Base-by-base conservation (phyloP, 2,888 invertebrate species). In the Caradrina clavipalpis region DNA sequence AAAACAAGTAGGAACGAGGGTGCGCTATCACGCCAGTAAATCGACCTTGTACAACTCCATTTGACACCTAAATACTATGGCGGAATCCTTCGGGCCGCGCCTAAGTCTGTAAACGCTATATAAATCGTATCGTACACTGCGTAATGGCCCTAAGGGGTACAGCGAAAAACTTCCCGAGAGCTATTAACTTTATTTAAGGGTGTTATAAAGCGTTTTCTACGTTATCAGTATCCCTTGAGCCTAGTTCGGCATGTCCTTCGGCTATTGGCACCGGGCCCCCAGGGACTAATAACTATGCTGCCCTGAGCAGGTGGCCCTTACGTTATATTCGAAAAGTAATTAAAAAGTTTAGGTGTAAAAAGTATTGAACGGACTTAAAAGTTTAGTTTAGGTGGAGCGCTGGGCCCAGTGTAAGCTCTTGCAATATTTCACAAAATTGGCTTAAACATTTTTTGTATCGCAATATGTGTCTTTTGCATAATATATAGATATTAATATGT, bases 151-250 rank as follows among this genome's bases (percentile, higher is more conserved):
- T 91, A 90, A 90, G 92, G 94, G 94, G 93, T 91, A 92, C 92
- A 90, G 88, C 91, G 94, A 94, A 95, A 94, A 94, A 94, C 92
- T 95, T 94, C 91, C 89, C 84, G 89, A 89, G 90, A 87, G 94
- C 95, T 93, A 95, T 95, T 94, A 95, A 95, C 90, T 93, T 95
- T 95, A 94, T 95, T 95, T 95, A 95, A 95, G 94, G 90, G 91
- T 90, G 94, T 93, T 94, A 94, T 94, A 95, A 95, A 95, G 88
- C 93, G 93, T 91, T 95, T 93, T 91, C 91, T 91, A 90, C 93
- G 94, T 92, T 95, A 95, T 95, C 94, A 91, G 91, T 86, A 89
- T 91, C 93, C 93, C 93, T 76, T 81, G 90, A 90, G 92, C 87
- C 89, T 91, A 91, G 92, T 93, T 92, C 81, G 78, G 88, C 88